A percentile compares a stretch with the other conserved stretches of the same genome.
Conservation (phyloP, 2,113 vertebrate species). For the Mastomys natalensis region DNA sequence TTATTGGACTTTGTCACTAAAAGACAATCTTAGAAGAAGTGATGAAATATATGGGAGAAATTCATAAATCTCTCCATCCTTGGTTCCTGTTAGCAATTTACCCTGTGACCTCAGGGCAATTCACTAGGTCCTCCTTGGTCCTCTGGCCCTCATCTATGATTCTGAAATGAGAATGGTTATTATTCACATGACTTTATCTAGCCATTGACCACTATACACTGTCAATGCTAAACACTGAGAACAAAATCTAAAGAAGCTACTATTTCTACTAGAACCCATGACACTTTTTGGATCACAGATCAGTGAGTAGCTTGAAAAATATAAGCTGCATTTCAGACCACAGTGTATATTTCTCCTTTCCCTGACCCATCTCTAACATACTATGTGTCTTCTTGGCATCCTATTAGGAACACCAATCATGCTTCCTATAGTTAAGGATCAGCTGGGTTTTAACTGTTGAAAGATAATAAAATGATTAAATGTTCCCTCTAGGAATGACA, state of each 20-base stretch:
- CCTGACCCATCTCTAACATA: slow-evolving; percentile 34
- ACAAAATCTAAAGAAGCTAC: slow-evolving; percentile 4
- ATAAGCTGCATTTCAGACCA: slow-evolving; percentile 50
- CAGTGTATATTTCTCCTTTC: neutral
- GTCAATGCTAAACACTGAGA: slow-evolving; percentile 7
- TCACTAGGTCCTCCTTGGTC: slow-evolving; percentile 4
- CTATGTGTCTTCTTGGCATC: slow-evolving; percentile 54
- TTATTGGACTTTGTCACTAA: neutral
- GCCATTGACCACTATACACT: neutral
- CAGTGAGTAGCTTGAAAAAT: slow-evolving; percentile 54
- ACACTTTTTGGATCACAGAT: slow-evolving; percentile 35
- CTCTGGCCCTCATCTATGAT: slow-evolving; percentile 20
- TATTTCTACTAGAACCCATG: slow-evolving; percentile 45
- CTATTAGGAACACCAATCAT: slow-evolving; percentile 73
- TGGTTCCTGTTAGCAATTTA: neutral
- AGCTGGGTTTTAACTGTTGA: slow-evolving; percentile 70
- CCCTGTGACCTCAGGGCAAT: neutral
- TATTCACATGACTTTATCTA: neutral
- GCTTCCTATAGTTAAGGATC: slow-evolving; percentile 71
- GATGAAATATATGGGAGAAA: neutral
- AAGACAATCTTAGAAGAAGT: neutral
- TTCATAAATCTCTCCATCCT: slow-evolving; percentile 5
- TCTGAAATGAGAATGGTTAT: slow-evolving; percentile 41
- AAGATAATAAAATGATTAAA: slow-evolving; percentile 83
- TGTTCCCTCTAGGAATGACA: slow-evolving; percentile 68